Conservation (phyloP, 2,797 vertebrate genomes). For the Pristis pectinata region DNA sequence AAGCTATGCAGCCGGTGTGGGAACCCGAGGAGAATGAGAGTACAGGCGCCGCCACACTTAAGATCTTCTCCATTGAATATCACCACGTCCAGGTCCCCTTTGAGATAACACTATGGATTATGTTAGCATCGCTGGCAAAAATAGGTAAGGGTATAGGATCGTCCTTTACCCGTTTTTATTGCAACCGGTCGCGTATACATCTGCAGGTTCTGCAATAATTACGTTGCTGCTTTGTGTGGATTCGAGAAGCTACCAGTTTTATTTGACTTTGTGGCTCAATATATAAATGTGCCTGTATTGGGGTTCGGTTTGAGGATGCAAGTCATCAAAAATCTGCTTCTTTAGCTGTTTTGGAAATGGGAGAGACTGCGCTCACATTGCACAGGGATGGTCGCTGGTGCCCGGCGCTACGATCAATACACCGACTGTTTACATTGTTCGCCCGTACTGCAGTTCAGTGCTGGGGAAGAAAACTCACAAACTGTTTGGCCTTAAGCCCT, state of each 20-base stretch:
- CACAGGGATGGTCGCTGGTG: neutral
- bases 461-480: neutral
- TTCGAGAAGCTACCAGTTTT: neutral
- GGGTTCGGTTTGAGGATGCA: neutral
- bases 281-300: neutral
- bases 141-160: constrained; percentile 55
- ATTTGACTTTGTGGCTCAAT: neutral
- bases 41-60: neutral
- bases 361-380: no score
- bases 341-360: neutral
- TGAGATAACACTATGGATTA: constrained; percentile 75
- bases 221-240: no score
- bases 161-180: neutral
- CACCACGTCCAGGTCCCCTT: constrained; percentile 71
- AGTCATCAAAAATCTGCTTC: neutral
- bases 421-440: neutral
- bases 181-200: neutral
- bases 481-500: neutral
- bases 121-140: constrained; percentile 74
- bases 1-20: neutral
- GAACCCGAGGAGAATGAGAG: neutral
- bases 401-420: neutral
- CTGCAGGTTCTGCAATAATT: no score
- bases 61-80: constrained; percentile 67
- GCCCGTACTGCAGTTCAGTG: neutral